Evolutionary conservation across 2,888 invertebrate species (phyloP).

Genomic region (Oscheius sp.): DNA sequence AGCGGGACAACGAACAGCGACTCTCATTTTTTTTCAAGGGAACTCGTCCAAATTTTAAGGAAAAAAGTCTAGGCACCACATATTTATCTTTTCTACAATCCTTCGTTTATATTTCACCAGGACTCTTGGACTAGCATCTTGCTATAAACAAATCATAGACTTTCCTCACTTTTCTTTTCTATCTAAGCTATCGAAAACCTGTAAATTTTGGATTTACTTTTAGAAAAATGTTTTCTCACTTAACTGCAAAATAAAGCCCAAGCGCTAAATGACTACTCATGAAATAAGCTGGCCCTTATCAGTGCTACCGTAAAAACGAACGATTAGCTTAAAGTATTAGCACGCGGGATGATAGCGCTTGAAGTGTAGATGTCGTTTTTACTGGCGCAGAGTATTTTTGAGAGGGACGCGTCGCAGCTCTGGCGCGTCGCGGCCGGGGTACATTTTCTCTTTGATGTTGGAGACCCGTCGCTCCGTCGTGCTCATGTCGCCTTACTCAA

Average conservation of each 20-base stretch:
- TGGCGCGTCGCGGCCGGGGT: slow-evolving; percentile 27
- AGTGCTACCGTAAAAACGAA: slow-evolving; percentile 1
- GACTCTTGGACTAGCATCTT: background rate
- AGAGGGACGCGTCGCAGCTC: slow-evolving; percentile 29
- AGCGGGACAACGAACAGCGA: background rate
- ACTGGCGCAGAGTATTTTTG: too few relatives aligned
- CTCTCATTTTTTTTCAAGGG: background rate
- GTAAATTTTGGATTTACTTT: too few relatives aligned
- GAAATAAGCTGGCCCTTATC: too few relatives aligned
- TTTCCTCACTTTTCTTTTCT: too few relatives aligned
- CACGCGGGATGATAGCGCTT: background rate
- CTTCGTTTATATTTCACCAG: background rate
- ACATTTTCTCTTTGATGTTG: slow-evolving; percentile 28
- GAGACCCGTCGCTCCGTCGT: slow-evolving; percentile 27
- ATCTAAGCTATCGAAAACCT: too few relatives aligned
- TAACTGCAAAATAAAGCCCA: too few relatives aligned
- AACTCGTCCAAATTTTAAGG: too few relatives aligned
- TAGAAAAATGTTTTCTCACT: too few relatives aligned
- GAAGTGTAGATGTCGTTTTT: background rate
- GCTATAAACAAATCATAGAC: too few relatives aligned
- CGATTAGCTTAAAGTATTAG: background rate
- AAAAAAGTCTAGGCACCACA: too few relatives aligned
- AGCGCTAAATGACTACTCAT: too few relatives aligned
- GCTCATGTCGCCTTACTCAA: too few relatives aligned
- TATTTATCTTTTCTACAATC: background rate